Percentiles rank a stretch among this genome's conserved stretches.
phyloP scores from a whole-genome alignment of 2,797 vertebrate genomes.

The Setipinna tenuifilis region DNA sequence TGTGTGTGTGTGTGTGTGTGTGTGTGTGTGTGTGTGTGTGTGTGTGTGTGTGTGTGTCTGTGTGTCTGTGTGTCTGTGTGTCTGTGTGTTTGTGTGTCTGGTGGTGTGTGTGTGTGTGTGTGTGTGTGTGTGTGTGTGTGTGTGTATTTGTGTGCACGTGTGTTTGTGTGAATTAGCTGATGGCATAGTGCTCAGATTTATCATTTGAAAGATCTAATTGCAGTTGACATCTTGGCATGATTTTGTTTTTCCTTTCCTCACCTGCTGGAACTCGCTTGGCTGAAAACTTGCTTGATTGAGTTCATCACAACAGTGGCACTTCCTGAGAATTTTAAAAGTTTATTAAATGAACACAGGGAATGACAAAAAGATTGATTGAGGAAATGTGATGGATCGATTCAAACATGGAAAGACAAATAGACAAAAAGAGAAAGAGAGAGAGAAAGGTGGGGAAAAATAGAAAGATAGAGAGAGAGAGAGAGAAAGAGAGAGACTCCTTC shows the following conservation, averaged over 20 bases:
- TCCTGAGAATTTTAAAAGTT: neutral
- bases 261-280: neutral
- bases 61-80: constrained; percentile 18
- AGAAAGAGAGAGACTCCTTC: neutral
- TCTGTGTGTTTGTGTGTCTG: neutral
- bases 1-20: neutral
- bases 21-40: neutral
- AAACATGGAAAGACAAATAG: neutral
- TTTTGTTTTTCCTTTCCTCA: neutral
- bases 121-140: constrained; percentile 10
- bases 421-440: too few species aligned
- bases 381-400: neutral
- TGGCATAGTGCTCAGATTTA: neutral
- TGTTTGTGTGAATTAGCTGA: neutral
- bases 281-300: neutral
- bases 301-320: neutral
- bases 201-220: neutral
- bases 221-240: neutral
- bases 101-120: neutral
- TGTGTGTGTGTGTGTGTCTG: neutral
- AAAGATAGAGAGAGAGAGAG: too few species aligned
- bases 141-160: neutral
- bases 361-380: neutral
- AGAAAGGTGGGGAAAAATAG: too few species aligned
- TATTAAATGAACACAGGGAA: too few species aligned